phyloP scores from a whole-genome alignment of 2,888 invertebrate species.

The Corythucha ciliata region DNA sequence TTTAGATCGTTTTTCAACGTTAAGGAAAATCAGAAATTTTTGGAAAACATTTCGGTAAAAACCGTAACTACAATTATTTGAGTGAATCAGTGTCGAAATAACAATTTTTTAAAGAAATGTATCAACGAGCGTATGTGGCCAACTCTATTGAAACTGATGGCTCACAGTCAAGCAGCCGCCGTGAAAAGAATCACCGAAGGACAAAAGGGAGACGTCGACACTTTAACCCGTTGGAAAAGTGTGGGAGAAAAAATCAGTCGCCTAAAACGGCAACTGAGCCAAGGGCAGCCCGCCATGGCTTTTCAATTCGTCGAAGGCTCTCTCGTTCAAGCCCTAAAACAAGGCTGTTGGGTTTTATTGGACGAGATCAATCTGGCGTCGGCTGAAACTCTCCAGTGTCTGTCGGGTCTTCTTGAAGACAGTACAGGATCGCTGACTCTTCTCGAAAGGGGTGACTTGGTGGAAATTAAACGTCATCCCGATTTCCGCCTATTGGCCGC shows the following conservation, averaged over 20 bases:
- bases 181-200: constrained; percentile 44
- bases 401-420: constrained; percentile 81
- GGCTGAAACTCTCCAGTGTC: constrained; percentile 89
- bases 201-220: constrained; percentile 22
- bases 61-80: not conserved
- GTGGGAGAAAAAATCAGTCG: constrained; percentile 59
- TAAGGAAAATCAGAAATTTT: constrained; percentile 68
- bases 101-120: constrained; percentile 44
- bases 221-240: constrained; percentile 48
- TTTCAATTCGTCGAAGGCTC: constrained; percentile 93
- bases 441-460: constrained; percentile 81
- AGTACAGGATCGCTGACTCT: constrained; percentile 69
- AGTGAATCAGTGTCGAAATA: not conserved
- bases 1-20: constrained; percentile 69
- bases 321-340: constrained; percentile 77
- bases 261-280: constrained; percentile 61
- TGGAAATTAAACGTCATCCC: constrained; percentile 68
- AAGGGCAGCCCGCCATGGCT: constrained; percentile 56
- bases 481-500: constrained; percentile 94
- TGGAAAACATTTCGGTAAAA: constrained; percentile 61
- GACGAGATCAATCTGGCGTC: constrained; percentile 98
- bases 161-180: constrained; percentile 58
- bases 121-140: constrained; percentile 64
- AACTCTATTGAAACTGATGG: constrained; percentile 65
- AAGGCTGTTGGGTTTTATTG: constrained; percentile 82